Percentiles rank a stretch among this genome's conserved stretches.
phyloP scores from a whole-genome alignment of 1,140 invertebrate species.

The Halesus radiatus region DNA sequence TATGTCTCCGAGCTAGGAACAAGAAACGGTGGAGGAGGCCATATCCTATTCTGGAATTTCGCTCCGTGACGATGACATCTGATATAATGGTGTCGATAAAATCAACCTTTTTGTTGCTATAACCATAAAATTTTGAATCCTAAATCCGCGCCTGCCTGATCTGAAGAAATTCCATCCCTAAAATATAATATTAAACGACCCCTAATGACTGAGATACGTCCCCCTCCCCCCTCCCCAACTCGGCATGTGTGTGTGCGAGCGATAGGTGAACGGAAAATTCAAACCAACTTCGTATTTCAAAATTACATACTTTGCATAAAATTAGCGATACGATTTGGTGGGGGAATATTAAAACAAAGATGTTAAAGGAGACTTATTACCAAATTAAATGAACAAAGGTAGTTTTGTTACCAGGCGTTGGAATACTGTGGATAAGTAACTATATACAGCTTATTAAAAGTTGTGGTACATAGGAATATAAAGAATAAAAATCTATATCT shows the following conservation, averaged over 20 bases:
- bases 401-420: slow-evolving; percentile 28
- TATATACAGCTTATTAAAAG: too few relatives aligned
- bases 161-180: slow-evolving; percentile 12
- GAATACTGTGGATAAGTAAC: neutral
- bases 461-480: too few relatives aligned
- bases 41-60: too few relatives aligned
- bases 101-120: neutral
- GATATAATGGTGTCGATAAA: neutral
- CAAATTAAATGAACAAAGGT: too few relatives aligned
- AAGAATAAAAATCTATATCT: too few relatives aligned
- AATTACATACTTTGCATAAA: slow-evolving; percentile 39
- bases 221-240: too few relatives aligned
- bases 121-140: neutral
- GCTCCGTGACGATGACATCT: too few relatives aligned
- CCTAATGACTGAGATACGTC: slow-evolving; percentile 4
- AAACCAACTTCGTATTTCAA: slow-evolving; percentile 27
- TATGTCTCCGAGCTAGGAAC: too few relatives aligned
- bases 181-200: slow-evolving; percentile 16
- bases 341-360: slow-evolving; percentile 25
- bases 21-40: too few relatives aligned
- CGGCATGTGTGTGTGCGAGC: neutral
- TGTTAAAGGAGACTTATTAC: slow-evolving; percentile 11
- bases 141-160: slow-evolving; percentile 8
- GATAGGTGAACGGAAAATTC: slow-evolving; percentile 20
- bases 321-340: slow-evolving; percentile 19